Conservation (phyloP, 2,113 vertebrate species). For the Colius striatus region DNA sequence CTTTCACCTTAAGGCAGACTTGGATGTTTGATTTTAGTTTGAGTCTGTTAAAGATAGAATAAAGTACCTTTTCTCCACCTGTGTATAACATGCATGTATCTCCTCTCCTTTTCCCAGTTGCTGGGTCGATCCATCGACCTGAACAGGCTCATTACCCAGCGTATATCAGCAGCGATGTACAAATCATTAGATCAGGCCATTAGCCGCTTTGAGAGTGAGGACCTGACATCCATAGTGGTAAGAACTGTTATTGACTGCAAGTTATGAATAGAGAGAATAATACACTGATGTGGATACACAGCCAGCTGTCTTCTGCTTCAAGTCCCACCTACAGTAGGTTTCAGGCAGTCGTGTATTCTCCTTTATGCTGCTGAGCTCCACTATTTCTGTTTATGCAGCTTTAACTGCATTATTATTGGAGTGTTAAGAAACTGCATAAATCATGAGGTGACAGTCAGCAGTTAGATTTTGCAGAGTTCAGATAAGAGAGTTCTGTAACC, state of each 20-base stretch:
- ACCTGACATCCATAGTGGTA: slow-evolving; percentile 98
- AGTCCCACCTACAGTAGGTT: background rate
- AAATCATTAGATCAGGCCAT: slow-evolving; percentile 98
- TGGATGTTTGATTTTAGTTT: background rate
- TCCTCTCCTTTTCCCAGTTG: slow-evolving; percentile 76
- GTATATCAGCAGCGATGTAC: slow-evolving; percentile 98
- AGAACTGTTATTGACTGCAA: slow-evolving; percentile 41
- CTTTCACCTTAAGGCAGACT: background rate
- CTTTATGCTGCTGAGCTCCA: background rate
- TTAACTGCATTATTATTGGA: slow-evolving; percentile 27
- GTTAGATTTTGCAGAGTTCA: background rate
- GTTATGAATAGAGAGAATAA: background rate
- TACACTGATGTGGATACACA: background rate
- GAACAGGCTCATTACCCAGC: slow-evolving; percentile 97
- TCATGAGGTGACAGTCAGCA: background rate
- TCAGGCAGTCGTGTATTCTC: background rate
- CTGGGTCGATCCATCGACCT: slow-evolving; percentile 96
- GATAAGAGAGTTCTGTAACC: background rate
- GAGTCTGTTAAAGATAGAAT: background rate
- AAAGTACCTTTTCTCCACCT: background rate
- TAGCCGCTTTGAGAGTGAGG: slow-evolving; percentile 98
- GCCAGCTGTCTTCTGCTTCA: background rate
- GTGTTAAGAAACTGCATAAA: background rate
- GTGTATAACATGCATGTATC: background rate
- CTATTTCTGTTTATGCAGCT: background rate